These are phyloP conservation scores for Amblyjoppa fuscipennis DNA, from an alignment of 2,888 invertebrate genomes.

Conservation along the genomic window DNA sequence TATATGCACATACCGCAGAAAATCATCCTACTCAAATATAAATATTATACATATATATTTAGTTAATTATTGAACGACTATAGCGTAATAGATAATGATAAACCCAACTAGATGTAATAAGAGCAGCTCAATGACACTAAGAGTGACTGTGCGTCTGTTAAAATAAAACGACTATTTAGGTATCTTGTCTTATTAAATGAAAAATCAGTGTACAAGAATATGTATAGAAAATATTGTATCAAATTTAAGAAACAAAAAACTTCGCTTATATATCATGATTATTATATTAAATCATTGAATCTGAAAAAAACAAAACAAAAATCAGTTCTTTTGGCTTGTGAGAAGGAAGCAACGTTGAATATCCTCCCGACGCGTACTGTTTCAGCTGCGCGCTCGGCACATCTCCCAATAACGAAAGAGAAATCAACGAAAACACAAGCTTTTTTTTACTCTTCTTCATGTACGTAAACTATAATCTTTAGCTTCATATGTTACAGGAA, in stretches of 20 bases:
- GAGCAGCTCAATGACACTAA: conserved; percentile 83
- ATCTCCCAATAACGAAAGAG: neutral
- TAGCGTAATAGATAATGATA: conserved; percentile 74
- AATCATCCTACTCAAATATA: conserved; percentile 57
- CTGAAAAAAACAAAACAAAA: conserved; percentile 26
- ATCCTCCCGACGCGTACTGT: neutral
- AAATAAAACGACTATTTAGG: conserved; percentile 77
- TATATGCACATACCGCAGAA: conserved; percentile 57
- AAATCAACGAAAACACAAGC: neutral
- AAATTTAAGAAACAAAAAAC: conserved; percentile 72
- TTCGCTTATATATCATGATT: conserved; percentile 69
- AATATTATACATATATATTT: conserved; percentile 70
- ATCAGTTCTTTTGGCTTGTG: neutral
- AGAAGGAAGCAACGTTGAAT: conserved; percentile 2
- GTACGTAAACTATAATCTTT: conserved; percentile 24
- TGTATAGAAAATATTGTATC: conserved; percentile 80
- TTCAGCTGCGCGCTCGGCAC: neutral
- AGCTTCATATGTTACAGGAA: conserved; percentile 24
- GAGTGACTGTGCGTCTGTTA: conserved; percentile 79
- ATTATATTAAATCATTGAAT: conserved; percentile 67
- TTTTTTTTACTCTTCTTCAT: conserved; percentile 6
- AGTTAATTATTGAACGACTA: conserved; percentile 74
- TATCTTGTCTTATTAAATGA: conserved; percentile 76
- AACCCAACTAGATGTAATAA: conserved; percentile 79
- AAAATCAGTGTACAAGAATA: conserved; percentile 78